Evolutionary conservation across 2,888 invertebrate species (phyloP).

Genomic region (Encarsia formosa): DNA sequence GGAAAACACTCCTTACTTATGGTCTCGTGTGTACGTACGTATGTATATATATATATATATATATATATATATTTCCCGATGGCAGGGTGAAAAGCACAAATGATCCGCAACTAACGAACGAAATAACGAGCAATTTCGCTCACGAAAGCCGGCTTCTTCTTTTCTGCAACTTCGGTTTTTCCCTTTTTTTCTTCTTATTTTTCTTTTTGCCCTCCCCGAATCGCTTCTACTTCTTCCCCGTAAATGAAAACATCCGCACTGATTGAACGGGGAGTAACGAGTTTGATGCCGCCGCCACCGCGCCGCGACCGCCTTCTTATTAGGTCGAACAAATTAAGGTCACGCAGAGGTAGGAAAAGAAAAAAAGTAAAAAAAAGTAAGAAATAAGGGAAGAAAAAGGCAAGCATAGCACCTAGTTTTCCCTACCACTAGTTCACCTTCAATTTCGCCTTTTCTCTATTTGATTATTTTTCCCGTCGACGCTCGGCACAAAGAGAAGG

Average conservation of each 20-base stretch:
- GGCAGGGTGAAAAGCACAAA: background rate
- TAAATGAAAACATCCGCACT: slow-evolving; percentile 28
- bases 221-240: slow-evolving; percentile 7
- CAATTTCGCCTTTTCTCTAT: slow-evolving; percentile 26
- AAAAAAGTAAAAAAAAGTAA: too few relatives aligned
- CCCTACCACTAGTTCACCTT: background rate
- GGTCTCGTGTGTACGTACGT: too few relatives aligned
- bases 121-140: slow-evolving; percentile 23
- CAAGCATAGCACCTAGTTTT: background rate
- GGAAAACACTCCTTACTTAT: too few relatives aligned
- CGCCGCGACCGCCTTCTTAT: slow-evolving; percentile 10
- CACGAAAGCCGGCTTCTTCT: too few relatives aligned
- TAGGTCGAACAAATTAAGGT: slow-evolving; percentile 26
- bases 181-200: background rate
- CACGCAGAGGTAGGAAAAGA: slow-evolving; percentile 12
- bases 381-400: background rate
- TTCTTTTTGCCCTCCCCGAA: slow-evolving; percentile 10
- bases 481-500: background rate
- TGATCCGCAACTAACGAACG: slow-evolving; percentile 14
- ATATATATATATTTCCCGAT: too few relatives aligned
- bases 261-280: slow-evolving; percentile 26
- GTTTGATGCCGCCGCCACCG: slow-evolving; percentile 10
- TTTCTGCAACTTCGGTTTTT: background rate
- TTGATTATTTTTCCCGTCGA: slow-evolving; percentile 14
- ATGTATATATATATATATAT: background rate